Base-by-base conservation (phyloP, 2,888 invertebrate genomes). In the Chirona hameri region DNA sequence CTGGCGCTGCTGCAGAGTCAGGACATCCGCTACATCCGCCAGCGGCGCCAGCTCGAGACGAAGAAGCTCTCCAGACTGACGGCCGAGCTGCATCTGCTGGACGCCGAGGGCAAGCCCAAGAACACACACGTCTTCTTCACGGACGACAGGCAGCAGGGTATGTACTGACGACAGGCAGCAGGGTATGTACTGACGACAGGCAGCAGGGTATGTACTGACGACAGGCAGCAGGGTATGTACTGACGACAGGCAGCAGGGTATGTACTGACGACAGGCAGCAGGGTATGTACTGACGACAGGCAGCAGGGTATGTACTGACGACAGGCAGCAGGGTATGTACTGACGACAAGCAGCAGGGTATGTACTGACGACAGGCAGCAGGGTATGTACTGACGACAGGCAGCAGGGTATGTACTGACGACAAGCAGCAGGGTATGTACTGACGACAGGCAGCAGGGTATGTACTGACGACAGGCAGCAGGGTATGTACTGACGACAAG, bases 1-100 rank as follows among this genome's bases (percentile, higher is more conserved):
- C 89, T 94, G 81, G 93, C 94, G 84, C 88, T 99, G 82, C 96
- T 98, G 94, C 91, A 94, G 87, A 93, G 95, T 0, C 97, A 97
- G 88, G 97, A 98, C 88, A 89, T 96, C 15, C 94, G 94, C 86
- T 99, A 99, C 86, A 91, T 99, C n/a, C 91, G 92, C 60, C 94
- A 93, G 90, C 97, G 97, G 87, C 91, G 94, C 82, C 94, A 93
- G 4, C 91, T 95, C 65, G 98, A 98, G 88, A 89, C 91, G 0
- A 93, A 93, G 85, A 94, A 94, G 88, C 91, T 93, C 83, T 91
- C 92, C 84, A 91, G 91, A 85, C 88, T 95, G 57, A 93, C 96
- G 89, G 91, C 93, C 0, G 90, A 92, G 81, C 89, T 97, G 29
- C 96, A 97, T 87, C 91, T 96, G 89, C 91, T 95, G 1, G 95